Evolutionary conservation across 2,797 vertebrate species (phyloP).

Genomic region (Gallinago solitaria): DNA sequence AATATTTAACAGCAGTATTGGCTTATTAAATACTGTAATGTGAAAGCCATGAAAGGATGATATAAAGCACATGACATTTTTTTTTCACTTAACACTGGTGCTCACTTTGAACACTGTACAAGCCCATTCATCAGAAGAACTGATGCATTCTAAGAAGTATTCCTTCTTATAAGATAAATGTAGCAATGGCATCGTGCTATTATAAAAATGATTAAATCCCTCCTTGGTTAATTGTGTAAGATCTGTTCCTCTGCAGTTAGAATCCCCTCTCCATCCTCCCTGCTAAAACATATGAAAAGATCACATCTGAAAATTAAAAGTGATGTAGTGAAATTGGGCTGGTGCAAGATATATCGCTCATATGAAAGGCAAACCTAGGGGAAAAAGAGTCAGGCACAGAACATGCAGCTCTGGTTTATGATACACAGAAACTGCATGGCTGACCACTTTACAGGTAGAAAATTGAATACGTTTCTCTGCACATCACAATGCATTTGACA

Average conservation of each 20-base stretch:
- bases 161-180: constrained; percentile 69
- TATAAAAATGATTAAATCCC: constrained; percentile 68
- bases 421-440: not conserved
- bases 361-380: constrained; percentile 36
- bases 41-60: constrained; percentile 38
- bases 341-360: constrained; percentile 7
- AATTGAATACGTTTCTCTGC: not conserved
- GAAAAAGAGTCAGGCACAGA: not conserved
- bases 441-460: constrained; percentile 30
- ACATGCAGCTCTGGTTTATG: constrained; percentile 3
- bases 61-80: constrained; percentile 35
- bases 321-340: not conserved
- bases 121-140: constrained; percentile 68
- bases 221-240: constrained; percentile 64
- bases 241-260: constrained; percentile 44
- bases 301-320: constrained; percentile 39
- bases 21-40: constrained; percentile 67
- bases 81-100: constrained; percentile 45
- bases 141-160: constrained; percentile 65
- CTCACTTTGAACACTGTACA: constrained; percentile 54
- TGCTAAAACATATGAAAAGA: constrained; percentile 45
- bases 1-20: constrained; percentile 69
- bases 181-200: constrained; percentile 56
- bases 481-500: constrained; percentile 17
- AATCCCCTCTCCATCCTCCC: not conserved